Evolutionary conservation across 2,113 vertebrate genomes (phyloP).

Genomic region (Pterophyllum scalare): DNA sequence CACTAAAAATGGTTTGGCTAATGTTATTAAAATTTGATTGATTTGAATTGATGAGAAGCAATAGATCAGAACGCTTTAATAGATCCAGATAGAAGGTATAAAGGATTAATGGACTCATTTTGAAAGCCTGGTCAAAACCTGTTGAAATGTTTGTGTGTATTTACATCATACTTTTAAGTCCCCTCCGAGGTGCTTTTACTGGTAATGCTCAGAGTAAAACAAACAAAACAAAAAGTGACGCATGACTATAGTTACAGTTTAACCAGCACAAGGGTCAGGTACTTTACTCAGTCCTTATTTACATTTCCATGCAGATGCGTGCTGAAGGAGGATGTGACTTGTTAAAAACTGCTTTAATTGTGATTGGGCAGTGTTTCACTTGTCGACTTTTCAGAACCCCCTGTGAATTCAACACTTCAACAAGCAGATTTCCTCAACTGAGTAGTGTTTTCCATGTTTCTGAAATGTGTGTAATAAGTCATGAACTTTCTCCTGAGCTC

Average conservation of each 20-base stretch:
- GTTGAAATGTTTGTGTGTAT: neutral
- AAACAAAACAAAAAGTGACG: constrained; percentile 16
- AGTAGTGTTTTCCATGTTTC: constrained; percentile 4
- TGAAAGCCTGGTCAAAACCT: neutral
- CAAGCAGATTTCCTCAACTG: neutral
- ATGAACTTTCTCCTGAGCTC: neutral
- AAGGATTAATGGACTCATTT: neutral
- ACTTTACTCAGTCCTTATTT: constrained; percentile 18
- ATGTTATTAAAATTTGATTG: neutral
- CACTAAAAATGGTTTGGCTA: neutral
- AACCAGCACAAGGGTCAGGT: neutral
- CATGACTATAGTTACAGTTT: neutral
- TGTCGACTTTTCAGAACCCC: neutral
- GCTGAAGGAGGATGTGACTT: neutral
- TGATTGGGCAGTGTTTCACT: neutral
- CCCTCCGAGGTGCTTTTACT: neutral
- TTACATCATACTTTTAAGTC: neutral
- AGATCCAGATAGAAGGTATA: neutral
- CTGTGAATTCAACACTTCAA: neutral
- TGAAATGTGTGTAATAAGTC: constrained; percentile 21
- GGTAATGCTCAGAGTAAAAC: neutral
- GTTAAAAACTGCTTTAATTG: neutral
- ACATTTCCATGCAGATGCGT: neutral
- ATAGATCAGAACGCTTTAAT: neutral
- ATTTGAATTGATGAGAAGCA: neutral